Base-by-base conservation (phyloP, 2,888 invertebrate species). In the Hirtodrosophila confusa region DNA sequence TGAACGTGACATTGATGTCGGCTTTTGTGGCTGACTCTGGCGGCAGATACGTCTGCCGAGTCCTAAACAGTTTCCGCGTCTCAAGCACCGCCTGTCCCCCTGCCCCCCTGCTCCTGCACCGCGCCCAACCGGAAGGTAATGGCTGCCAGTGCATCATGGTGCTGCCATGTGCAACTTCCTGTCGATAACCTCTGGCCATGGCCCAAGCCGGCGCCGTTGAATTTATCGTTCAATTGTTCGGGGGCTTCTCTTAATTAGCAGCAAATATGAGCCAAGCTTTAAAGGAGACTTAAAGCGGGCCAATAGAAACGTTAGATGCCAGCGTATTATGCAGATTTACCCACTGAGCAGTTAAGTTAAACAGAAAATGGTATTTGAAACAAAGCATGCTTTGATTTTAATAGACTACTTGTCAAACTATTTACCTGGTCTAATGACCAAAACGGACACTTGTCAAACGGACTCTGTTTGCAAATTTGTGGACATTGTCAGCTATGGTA, bases 1-100 rank as follows among this genome's bases (percentile, higher is more conserved):
- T 78, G 87, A 88, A 88, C 88, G 88, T 89, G 88, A 88, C 89
- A 88, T 88, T 89, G 89, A 88, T 88, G 88, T 80, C 85, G 73
- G 74, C 83, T 86, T 83, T 78, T 83, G 73, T 82, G 64, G 70
- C 56, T 35, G 48, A 55, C 44, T 60, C 44, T 54, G 60, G 10
- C 57, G 53, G 2, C 53, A 50, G 61, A 47, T 53, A 53, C 27
- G 49, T 29, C 29, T 45, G 29, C 33, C 9, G 43, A 33, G 24
- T 50, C 67, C 64, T 41, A 61, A 76, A 75, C 82, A 77, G 85
- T 74, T 84, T 78, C 80, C 80, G 82, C 65, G 85, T 82, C 82
- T 82, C 85, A 85, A 82, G 85, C 58, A 63, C 58, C 56, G 47
- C 60, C 43, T 50, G 43, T 11, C 48, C 10, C 39, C 9, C 3